Conservation (phyloP, 2,113 vertebrate genomes). For the Struthio camelus region DNA sequence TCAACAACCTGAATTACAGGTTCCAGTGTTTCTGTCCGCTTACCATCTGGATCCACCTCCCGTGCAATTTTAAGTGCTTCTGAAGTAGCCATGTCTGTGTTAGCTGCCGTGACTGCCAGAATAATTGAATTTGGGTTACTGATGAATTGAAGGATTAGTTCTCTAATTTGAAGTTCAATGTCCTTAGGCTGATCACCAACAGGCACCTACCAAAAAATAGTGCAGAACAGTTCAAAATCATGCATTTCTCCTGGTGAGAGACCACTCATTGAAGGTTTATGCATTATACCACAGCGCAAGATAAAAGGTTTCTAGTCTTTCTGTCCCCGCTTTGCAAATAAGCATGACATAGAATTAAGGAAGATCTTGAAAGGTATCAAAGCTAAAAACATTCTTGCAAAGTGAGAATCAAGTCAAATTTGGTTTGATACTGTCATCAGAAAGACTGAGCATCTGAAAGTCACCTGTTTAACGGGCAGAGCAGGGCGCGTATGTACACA, state of each 20-base stretch:
- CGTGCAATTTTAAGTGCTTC: constrained; percentile 97
- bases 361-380: neutral
- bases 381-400: neutral
- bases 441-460: neutral
- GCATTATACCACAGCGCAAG: neutral
- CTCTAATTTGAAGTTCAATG: constrained; percentile 95
- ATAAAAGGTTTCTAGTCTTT: neutral
- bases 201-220: constrained; percentile 81
- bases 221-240: neutral
- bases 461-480: neutral
- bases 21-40: constrained; percentile 17
- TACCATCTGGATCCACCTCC: constrained; percentile 96
- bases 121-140: constrained; percentile 98
- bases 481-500: fast-evolving
- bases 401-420: neutral
- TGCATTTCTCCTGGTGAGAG: neutral
- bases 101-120: constrained; percentile 95
- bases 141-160: constrained; percentile 94
- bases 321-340: neutral
- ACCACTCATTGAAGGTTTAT: neutral
- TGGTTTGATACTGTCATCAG: neutral
- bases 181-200: constrained; percentile 98
- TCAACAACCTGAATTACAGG: neutral
- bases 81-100: constrained; percentile 98
- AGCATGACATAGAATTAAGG: neutral